phyloP scores from a whole-genome alignment of 2,888 invertebrate genomes.

The Hedychridium roseum region DNA sequence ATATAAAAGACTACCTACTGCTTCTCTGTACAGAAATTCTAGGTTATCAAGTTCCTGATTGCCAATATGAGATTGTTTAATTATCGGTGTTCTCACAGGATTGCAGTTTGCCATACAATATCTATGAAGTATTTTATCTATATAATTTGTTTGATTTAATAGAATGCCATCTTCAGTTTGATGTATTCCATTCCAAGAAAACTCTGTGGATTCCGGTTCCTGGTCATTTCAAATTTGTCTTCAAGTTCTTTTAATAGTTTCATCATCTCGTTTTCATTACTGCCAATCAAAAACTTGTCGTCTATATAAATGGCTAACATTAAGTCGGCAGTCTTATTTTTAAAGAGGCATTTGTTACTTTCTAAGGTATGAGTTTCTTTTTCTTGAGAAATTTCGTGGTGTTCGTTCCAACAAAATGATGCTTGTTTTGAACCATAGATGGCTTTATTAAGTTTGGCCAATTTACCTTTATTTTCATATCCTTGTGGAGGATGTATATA shows the following conservation, averaged over 20 bases:
- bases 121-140: constrained; percentile 5
- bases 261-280: constrained; percentile 7
- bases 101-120: constrained; percentile 11
- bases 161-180: neutral
- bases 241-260: constrained; percentile 6
- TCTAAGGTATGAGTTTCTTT: neutral
- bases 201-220: constrained; percentile 6
- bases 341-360: neutral
- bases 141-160: constrained; percentile 8
- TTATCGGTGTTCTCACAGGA: constrained; percentile 4
- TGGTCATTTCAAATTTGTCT: constrained; percentile 16
- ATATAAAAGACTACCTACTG: constrained; percentile 29
- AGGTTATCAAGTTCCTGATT: neutral
- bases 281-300: neutral
- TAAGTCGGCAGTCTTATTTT: neutral
- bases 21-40: constrained; percentile 11
- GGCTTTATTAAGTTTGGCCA: neutral
- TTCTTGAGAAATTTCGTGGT: neutral
- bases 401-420: neutral
- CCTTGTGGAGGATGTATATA: neutral
- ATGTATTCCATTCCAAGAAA: constrained; percentile 16
- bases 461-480: neutral
- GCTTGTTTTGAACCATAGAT: neutral
- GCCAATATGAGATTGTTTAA: constrained; percentile 5
- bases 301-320: neutral